A percentile compares a stretch with the other conserved stretches of the same genome.
These are phyloP conservation scores for Saimiri boliviensis DNA, from an alignment of 2,113 vertebrate genomes.

Conservation along the genomic window DNA sequence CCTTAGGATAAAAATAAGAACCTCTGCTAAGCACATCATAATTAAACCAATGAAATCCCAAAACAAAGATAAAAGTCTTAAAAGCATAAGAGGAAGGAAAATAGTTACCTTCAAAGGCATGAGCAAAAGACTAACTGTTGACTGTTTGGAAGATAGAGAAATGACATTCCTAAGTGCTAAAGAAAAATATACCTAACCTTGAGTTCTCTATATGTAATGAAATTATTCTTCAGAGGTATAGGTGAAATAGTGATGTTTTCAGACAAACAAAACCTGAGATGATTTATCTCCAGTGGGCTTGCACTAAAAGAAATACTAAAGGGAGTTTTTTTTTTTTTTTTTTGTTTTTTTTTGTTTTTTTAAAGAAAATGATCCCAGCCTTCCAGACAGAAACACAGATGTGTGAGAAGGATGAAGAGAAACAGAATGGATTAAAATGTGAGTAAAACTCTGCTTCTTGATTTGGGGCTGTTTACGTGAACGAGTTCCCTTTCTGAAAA, in stretches of 20 bases:
- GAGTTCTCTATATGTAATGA: neutral
- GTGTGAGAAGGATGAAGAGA: neutral
- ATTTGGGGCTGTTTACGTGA: neutral
- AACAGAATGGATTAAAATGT: neutral
- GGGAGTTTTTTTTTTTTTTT: neutral
- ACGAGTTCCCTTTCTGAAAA: slow-evolving; percentile 51
- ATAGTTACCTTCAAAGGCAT: neutral
- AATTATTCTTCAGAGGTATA: neutral
- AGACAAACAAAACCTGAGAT: neutral
- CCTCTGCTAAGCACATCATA: neutral
- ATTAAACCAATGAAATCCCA: neutral
- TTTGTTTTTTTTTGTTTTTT: neutral
- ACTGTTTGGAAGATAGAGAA: neutral
- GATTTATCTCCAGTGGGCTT: neutral
- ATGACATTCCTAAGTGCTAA: neutral
- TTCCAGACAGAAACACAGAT: slow-evolving; percentile 8
- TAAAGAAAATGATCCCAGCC: neutral
- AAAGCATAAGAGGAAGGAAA: neutral
- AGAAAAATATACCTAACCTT: neutral
- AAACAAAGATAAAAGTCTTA: neutral
- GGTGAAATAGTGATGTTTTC: neutral
- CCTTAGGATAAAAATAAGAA: neutral
- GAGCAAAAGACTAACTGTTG: neutral
- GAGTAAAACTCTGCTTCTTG: neutral
- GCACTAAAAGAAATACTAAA: neutral